Base-by-base conservation (phyloP, 2,113 vertebrate species). In the Osmerus eperlanus region DNA sequence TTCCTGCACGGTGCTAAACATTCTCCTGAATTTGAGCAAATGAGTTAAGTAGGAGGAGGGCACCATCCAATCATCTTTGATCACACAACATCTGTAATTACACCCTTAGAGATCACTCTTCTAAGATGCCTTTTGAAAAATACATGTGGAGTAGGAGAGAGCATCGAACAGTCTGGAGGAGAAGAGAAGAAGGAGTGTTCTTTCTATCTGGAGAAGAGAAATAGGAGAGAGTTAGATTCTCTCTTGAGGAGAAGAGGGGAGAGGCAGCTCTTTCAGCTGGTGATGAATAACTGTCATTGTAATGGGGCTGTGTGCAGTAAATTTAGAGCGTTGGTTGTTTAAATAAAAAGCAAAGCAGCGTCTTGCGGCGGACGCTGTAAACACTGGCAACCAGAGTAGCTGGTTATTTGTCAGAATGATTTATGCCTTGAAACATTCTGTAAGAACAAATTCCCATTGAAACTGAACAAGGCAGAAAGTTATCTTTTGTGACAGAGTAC, bases 401-500 rank as follows among this genome's bases (percentile, higher is more conserved):
- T 87, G 86, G 86, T 89, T 91, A 88, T 91, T 91, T 91, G 89
- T 91, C 91, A 90, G 81, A 83, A 91, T 89, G 90, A 92, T 92
- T 91, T 89, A 91, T 91, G 87, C 81, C 80, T 25, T 79, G 81
- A 84, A 88, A 89, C 79, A 82, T 79, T 81, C 87, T 78, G 88
- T 86, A 88, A 89, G 89, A 89, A 90, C 84, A 89, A 89, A 90
- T 89, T 89, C 89, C 86, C 85, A 85, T 88, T 88, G 89, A 91
- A 91, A 89, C 88, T 87, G 89, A 89, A 87, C 88, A 88, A 88
- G 87, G 87, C 81, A 84, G 88, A 84, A 89, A 89, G 89, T 89
- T 91, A 89, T 91, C 89, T 86, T 88, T 86, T 81, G 79, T 91
- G 87, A 91, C 89, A 89, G 83, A 89, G 86, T 81, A 78, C 77